These are phyloP conservation scores for Diplodus sargus DNA, from an alignment of 2,797 vertebrate genomes.

Conservation along the genomic window DNA sequence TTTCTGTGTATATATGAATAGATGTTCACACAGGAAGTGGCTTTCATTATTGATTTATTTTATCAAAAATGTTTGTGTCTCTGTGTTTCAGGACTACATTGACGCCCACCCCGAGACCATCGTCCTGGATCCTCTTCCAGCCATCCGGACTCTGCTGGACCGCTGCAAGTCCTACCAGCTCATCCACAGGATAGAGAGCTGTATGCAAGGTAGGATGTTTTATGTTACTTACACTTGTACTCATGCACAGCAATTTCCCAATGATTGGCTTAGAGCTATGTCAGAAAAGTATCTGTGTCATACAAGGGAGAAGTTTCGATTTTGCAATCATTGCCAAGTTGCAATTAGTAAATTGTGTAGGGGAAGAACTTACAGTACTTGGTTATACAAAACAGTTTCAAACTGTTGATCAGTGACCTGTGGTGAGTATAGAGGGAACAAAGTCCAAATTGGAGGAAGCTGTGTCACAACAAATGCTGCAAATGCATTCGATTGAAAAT, in stretches of 20 bases:
- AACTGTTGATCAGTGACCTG: background rate
- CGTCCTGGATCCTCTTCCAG: constrained; percentile 95
- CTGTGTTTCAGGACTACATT: constrained; percentile 92
- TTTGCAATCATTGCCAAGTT: background rate
- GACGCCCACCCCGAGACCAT: constrained; percentile 97
- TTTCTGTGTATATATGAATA: background rate
- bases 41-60: background rate
- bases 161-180: constrained; percentile 98
- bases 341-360: too few species aligned
- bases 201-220: constrained; percentile 90
- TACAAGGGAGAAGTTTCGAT: background rate
- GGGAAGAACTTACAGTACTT: background rate
- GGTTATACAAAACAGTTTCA: background rate
- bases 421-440: background rate
- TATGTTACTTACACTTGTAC: background rate
- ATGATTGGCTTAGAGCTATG: background rate
- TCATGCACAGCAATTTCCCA: background rate
- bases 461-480: background rate
- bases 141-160: constrained; percentile 95
- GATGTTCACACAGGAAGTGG: background rate
- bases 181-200: constrained; percentile 93
- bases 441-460: background rate
- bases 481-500: background rate
- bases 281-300: background rate
- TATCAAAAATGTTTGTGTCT: background rate